Conservation (phyloP, 2,888 invertebrate species). For the Drosophila greeni region DNA sequence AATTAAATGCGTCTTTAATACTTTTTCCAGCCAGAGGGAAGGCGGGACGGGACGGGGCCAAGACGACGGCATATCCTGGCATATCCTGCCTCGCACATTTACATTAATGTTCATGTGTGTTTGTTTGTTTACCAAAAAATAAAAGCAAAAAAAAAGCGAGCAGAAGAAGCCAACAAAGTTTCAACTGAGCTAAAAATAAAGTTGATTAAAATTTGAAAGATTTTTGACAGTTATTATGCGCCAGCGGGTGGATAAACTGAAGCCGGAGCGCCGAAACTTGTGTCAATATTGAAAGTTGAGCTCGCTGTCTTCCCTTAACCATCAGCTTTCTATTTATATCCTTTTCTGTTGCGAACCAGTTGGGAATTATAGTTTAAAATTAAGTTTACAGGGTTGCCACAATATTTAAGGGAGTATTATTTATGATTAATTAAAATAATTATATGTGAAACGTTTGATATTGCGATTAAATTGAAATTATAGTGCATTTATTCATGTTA, state of each 20-base stretch:
- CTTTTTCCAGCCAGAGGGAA: constrained; percentile 46
- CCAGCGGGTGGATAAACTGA: constrained; percentile 59
- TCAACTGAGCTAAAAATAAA: constrained; percentile 61
- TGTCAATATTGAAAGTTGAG: constrained; percentile 66
- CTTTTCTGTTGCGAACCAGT: background rate
- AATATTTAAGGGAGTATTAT: background rate
- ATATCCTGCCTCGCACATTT: constrained; percentile 52
- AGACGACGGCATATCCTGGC: constrained; percentile 26
- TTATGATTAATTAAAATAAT: background rate
- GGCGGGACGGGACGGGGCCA: too few species aligned
- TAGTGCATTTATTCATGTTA: background rate
- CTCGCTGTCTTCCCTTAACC: constrained; percentile 11
- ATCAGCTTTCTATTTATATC: background rate
- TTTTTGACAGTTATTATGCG: constrained; percentile 72
- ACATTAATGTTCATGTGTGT: constrained; percentile 61
- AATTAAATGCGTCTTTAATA: constrained; percentile 74
- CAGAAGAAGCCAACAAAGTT: constrained; percentile 40
- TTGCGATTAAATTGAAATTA: too few species aligned
- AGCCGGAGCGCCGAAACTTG: constrained; percentile 47
- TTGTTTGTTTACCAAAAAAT: constrained; percentile 55
- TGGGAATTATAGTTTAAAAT: constrained; percentile 5
- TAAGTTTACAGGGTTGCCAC: background rate
- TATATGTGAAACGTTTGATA: background rate
- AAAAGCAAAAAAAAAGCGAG: background rate
- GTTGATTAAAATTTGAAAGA: constrained; percentile 73